Evolutionary conservation across 1,140 invertebrate genomes (phyloP), one percentile per base, ranked within the genome.

Genomic region (Drosophila baimaii): DNA sequence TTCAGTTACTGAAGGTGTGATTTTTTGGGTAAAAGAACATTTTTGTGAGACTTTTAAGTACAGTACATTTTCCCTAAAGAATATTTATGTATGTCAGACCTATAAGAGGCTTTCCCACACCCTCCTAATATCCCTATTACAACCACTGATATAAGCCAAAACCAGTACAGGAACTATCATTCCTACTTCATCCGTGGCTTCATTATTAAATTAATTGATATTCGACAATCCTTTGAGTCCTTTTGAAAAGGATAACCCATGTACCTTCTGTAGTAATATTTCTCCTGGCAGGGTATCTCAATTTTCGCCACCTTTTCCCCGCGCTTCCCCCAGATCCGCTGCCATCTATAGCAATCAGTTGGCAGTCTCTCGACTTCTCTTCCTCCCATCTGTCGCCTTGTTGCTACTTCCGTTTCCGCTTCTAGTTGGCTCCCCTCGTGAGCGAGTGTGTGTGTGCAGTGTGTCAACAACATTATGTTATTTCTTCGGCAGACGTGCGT

Each of bases 381-480:
- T 69, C 43, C 79, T 47, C 31, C 51, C 79, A 76, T 69, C 59
- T 83, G 79, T 79, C 76, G 79, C 66, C 79, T 68, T 86, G 64
- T 83, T 69, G 76, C 72, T 77, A 77, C 84, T 89, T 89, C 79
- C 80, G 79, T 77, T 83, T 89, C 83, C 84, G 79, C 65, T 83
- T 81, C 76, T 88, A 83, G 83, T 86, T 86, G 81, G 73, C 79
- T 74, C 35, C 25, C 13, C 25, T 9, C 27, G 10, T 46, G 35
- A 44, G 37, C 19, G 35, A 33, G 27, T 51, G 31, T 10, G 56
- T 41, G 37, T 65, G 59, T 57, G 59, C 55, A 83, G 83, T 70
- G 41, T 83, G 83, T 89, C 83, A 88, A 88, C 83, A 89, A 76
- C 84, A 68, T 89, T 83, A 89, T 88, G 72, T 81, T 80, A 72